Evolutionary conservation across 2,888 invertebrate genomes (phyloP).

Genomic region (Entomobrya proxima): DNA sequence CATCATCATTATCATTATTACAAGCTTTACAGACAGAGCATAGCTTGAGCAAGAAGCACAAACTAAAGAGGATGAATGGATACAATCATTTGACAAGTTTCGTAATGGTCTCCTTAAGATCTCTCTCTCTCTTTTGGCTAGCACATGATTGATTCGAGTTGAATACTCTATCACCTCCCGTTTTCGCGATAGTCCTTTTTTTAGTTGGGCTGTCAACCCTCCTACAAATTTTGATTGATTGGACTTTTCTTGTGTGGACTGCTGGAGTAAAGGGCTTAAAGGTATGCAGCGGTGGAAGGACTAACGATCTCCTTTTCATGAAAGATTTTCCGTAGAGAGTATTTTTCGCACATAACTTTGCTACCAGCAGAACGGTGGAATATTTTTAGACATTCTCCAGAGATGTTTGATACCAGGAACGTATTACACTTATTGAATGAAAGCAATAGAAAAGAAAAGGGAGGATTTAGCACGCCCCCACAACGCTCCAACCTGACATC

Average conservation of each 20-base stretch:
- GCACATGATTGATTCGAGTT: conserved; percentile 74
- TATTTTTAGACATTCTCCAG: no score
- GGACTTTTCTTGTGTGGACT: conserved; percentile 45
- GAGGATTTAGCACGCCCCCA: conserved; percentile 20
- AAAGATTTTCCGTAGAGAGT: neutral
- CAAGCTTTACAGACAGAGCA: neutral
- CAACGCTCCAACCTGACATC: conserved; percentile 28
- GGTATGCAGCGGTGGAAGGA: conserved; percentile 25
- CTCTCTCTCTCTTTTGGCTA: neutral
- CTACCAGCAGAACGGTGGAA: no score
- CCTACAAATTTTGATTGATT: conserved; percentile 74
- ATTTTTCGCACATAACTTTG: neutral
- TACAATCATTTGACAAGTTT: conserved; percentile 29
- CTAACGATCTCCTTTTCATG: conserved; percentile 27
- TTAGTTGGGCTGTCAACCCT: conserved; percentile 69
- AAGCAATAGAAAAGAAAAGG: neutral
- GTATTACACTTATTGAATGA: neutral
- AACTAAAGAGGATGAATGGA: conserved; percentile 24
- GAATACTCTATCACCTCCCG: conserved; percentile 71
- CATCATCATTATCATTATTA: conserved; percentile 49
- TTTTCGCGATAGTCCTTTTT: conserved; percentile 70
- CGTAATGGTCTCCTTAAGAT: conserved; percentile 26
- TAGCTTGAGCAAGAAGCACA: neutral
- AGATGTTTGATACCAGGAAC: conserved; percentile 15
- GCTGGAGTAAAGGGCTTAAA: conserved; percentile 55